Evolutionary conservation across 2,113 vertebrate genomes (phyloP).

Genomic region (Hippocampus comes): DNA sequence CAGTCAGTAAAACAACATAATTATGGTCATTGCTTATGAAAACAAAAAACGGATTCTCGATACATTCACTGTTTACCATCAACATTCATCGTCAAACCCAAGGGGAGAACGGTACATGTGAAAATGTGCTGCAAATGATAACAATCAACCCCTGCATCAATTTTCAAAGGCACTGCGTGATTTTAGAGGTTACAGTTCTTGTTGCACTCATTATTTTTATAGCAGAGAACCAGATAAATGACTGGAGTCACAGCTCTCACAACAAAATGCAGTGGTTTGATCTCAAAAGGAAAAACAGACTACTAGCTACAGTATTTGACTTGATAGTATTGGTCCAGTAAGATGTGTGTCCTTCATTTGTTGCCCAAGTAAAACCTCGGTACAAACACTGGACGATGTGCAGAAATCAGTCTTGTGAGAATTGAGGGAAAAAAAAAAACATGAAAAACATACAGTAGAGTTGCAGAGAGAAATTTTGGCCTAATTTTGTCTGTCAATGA

Average conservation of each 20-base stretch:
- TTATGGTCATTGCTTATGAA: neutral
- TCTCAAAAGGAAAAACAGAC: conserved; percentile 13
- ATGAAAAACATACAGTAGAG: conserved; percentile 22
- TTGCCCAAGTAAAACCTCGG: conserved; percentile 48
- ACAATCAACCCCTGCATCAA: neutral
- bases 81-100: conserved; percentile 15
- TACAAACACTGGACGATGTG: conserved; percentile 10
- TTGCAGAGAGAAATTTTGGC: neutral
- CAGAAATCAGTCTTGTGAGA: conserved; percentile 29
- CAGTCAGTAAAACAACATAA: neutral
- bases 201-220: conserved; percentile 14
- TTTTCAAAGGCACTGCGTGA: conserved; percentile 12
- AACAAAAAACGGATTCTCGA: conserved; percentile 12
- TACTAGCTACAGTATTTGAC: conserved; percentile 6
- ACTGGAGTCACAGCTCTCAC: conserved; percentile 9
- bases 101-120: conserved; percentile 6
- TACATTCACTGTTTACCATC: conserved; percentile 39
- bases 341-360: conserved; percentile 14
- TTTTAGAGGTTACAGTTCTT: neutral
- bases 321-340: conserved; percentile 23
- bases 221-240: conserved; percentile 7
- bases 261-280: conserved; percentile 8
- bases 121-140: neutral
- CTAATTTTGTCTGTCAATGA: conserved; percentile 69
- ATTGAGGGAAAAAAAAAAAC: neutral